Conservation (phyloP, 2,797 vertebrate species). For the Pantherophis vulpinus region DNA sequence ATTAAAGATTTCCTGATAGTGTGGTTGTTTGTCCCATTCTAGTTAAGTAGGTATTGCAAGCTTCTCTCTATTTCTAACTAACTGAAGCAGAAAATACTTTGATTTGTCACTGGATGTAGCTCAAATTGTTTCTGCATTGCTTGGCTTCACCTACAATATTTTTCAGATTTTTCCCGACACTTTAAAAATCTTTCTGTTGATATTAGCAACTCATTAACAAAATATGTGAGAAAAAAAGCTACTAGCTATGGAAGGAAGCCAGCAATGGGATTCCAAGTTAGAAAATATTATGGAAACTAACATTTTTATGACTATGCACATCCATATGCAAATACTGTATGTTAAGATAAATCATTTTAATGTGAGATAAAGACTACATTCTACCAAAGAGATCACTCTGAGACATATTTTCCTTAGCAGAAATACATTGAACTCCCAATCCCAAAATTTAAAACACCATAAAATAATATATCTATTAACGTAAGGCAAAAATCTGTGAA, state of each 20-base stretch:
- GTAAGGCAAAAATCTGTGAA: not conserved
- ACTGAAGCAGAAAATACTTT: not conserved
- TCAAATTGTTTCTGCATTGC: not conserved
- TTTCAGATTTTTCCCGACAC: not conserved
- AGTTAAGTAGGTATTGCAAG: not conserved
- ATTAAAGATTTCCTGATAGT: too few species aligned
- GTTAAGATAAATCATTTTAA: not conserved
- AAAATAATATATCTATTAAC: not conserved
- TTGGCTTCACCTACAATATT: not conserved
- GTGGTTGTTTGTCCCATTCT: not conserved
- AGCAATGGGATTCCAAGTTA: not conserved
- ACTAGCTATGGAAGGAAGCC: not conserved
- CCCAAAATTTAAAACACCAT: not conserved
- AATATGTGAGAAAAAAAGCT: not conserved
- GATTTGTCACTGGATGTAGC: not conserved
- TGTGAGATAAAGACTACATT: not conserved
- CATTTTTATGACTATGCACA: not conserved
- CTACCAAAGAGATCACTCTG: not conserved
- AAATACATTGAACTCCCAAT: not conserved
- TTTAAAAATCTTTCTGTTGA: not conserved
- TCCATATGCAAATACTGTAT: not conserved
- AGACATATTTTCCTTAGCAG: not conserved
- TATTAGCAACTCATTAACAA: not conserved
- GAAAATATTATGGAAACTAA: not conserved
- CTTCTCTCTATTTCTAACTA: not conserved